phyloP scores from a whole-genome alignment of 1,140 invertebrate genomes.

The Brachionus manjavacas region DNA sequence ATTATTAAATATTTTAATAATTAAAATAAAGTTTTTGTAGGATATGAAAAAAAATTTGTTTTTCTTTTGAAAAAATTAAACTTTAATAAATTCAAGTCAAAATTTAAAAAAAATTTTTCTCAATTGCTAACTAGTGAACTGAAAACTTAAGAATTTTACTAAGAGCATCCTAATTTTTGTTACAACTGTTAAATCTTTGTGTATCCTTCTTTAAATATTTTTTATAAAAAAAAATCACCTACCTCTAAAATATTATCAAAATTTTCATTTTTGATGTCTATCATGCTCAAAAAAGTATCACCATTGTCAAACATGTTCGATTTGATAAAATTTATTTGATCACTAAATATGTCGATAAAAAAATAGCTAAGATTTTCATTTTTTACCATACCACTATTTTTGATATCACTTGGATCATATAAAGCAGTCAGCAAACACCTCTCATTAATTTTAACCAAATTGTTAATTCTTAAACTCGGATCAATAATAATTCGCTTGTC shows the following conservation, averaged over 20 bases:
- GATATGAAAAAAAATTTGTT: too few species aligned
- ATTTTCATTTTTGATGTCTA: neutral
- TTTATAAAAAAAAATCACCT: neutral
- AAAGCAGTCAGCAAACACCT: neutral
- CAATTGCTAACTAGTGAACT: too few species aligned
- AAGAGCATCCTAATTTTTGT: too few species aligned
- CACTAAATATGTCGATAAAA: neutral
- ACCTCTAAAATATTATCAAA: neutral
- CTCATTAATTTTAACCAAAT: neutral
- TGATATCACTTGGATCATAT: neutral
- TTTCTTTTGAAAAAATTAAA: too few species aligned
- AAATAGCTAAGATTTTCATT: constrained; percentile 1
- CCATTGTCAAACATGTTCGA: neutral
- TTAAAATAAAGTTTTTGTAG: too few species aligned
- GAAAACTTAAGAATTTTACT: too few species aligned
- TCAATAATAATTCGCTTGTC: neutral
- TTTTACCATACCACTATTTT: neutral
- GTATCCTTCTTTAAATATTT: too few species aligned
- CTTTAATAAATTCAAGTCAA: too few species aligned
- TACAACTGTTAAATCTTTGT: too few species aligned
- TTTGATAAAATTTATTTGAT: neutral
- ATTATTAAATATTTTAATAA: too few species aligned
- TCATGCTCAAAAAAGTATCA: neutral
- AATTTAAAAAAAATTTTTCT: too few species aligned
- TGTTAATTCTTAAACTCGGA: neutral